Percentiles rank a stretch among this genome's conserved stretches.
Conservation (phyloP, 2,113 vertebrate species). For the Bungarus multicinctus region DNA sequence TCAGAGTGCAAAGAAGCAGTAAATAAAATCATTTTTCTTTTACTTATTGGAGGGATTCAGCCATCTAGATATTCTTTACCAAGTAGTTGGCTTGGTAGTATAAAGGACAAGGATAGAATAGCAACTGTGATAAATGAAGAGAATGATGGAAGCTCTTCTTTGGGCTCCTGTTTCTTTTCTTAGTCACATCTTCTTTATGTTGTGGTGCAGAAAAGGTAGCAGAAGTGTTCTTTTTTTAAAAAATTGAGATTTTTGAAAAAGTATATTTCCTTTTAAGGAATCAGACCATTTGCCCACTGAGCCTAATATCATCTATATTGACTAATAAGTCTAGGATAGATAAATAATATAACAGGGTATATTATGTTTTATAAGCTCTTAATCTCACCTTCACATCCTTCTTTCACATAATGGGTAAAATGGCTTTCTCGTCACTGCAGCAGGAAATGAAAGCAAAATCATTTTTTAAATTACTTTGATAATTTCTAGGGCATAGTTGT, state of each 20-base stretch:
- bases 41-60: background rate
- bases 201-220: background rate
- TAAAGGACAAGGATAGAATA: background rate
- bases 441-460: background rate
- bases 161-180: background rate
- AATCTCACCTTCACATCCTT: background rate
- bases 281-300: background rate
- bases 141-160: background rate
- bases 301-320: background rate
- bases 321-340: background rate
- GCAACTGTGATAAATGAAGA: background rate
- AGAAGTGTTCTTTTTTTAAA: background rate
- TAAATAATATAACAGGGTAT: background rate
- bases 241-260: background rate
- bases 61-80: background rate
- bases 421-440: background rate
- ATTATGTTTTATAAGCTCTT: background rate
- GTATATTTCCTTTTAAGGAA: background rate
- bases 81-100: background rate
- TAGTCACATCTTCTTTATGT: background rate
- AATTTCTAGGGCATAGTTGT: background rate
- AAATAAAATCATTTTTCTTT: background rate
- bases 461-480: background rate
- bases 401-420: background rate
- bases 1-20: background rate